Evolutionary conservation across 1,140 invertebrate genomes (phyloP), one percentile per base, ranked within the genome.

Genomic region (Ips nitidus): DNA sequence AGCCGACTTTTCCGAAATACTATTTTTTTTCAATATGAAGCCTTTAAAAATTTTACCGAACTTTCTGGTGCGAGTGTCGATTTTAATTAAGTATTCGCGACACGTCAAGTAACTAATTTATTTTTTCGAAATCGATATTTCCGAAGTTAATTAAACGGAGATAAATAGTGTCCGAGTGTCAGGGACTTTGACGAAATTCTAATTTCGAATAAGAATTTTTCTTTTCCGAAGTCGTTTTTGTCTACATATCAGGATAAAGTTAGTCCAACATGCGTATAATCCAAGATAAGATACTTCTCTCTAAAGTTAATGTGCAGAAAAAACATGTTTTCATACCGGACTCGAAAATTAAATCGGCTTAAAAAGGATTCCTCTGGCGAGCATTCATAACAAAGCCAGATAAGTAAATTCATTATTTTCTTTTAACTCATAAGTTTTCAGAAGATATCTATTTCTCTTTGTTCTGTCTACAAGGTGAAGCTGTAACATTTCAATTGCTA

Each of bases 1-100:
- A 69, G 71, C 71, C 69, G 74, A 73, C 69, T 73, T 74, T 75
- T 72, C 37, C 41, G 55, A 67, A 71, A 74, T 75, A 75, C 71
- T 73, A 75, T 73, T 74, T 71, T 76, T 71, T 69, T 74, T 72
- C 5, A 72, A 71, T 75, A 64, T 71, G 72, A 5, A 64, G 58
- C 42, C 47, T 8, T 60, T 56, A 42, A 65, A 47, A 8, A 22
- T 22, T 64, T 52, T 64, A 5, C 50, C 50, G 38, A 39, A 64
- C 52, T 66, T 41, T 40, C n/a, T n/a, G 37, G n/a, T 56, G 52
- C 57, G 63, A n/a, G 41, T 45, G 41, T 40, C 57, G 43, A 57
- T 66, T 67, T 67, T 67, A 67, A 67, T 67, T 59, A 67, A 52
- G 56, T 59, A 65, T 45, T 59, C 42, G 56, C 22, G 37, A 47